Evolutionary conservation across 2,797 vertebrate species (phyloP).

Genomic region (Enteromius treurensis): DNA sequence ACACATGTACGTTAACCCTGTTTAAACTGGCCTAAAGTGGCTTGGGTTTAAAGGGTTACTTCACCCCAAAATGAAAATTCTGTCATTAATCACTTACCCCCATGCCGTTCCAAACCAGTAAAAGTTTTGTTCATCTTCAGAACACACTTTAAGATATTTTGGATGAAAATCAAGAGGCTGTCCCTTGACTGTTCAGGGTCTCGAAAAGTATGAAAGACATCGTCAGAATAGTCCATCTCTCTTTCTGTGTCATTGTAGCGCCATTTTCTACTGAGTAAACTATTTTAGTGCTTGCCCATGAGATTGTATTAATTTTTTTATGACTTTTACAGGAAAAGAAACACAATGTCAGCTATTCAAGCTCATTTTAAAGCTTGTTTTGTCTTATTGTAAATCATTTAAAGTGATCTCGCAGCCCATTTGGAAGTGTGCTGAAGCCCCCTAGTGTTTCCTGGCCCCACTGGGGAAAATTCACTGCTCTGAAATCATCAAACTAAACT

Average conservation of each 20-base stretch:
- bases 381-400: background rate
- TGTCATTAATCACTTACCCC: no score
- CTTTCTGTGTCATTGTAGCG: no score
- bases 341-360: background rate
- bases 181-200: no score
- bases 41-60: background rate
- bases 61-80: no score
- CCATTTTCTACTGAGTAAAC: background rate
- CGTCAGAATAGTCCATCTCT: no score
- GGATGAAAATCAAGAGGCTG: no score
- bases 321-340: background rate
- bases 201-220: no score
- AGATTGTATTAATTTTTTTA: background rate
- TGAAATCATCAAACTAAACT: background rate
- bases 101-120: no score
- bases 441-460: background rate
- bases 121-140: no score
- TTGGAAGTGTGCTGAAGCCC: background rate
- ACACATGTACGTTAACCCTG: background rate
- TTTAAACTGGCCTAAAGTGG: conserved; percentile 2
- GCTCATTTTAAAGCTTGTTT: background rate
- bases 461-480: background rate
- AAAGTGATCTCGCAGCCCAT: background rate
- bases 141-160: no score
- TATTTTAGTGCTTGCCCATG: background rate